Percentiles rank a stretch among this genome's conserved stretches.
These are phyloP conservation scores for Myotis davidii DNA, from an alignment of 2,113 vertebrate species.

Conservation along the genomic window DNA sequence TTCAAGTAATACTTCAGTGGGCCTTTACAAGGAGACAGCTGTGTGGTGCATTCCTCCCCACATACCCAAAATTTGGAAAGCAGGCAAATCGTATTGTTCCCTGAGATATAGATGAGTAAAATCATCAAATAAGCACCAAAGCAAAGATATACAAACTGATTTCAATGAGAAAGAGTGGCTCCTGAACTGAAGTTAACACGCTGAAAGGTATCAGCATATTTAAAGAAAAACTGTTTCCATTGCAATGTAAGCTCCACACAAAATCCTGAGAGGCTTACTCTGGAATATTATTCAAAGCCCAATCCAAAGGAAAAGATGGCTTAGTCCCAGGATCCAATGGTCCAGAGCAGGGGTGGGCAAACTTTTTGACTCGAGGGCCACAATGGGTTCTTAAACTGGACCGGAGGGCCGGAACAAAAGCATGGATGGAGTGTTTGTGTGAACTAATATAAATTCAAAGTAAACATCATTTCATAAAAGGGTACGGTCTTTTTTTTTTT, in stretches of 20 bases:
- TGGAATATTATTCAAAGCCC: background rate
- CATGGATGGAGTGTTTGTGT: too few relatives aligned
- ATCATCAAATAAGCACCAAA: slow-evolving; percentile 51
- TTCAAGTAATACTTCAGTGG: background rate
- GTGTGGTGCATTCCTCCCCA: background rate
- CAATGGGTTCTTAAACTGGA: too few relatives aligned
- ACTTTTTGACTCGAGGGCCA: too few relatives aligned
- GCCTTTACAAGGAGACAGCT: background rate
- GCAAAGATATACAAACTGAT: slow-evolving; percentile 50
- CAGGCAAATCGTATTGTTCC: slow-evolving; percentile 4
- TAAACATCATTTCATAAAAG: too few relatives aligned
- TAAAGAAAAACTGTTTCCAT: background rate
- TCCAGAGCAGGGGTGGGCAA: too few relatives aligned
- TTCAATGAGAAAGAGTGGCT: background rate
- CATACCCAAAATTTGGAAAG: slow-evolving; percentile 1
- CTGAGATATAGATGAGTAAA: slow-evolving; percentile 25
- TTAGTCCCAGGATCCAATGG: background rate
- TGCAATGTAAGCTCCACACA: background rate
- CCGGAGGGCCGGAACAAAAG: too few relatives aligned
- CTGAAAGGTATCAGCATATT: background rate
- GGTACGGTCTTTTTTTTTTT: too few relatives aligned
- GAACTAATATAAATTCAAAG: too few relatives aligned
- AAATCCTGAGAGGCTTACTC: background rate
- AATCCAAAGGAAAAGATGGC: background rate
- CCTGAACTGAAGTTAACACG: background rate